Conservation (phyloP, 2,888 invertebrate species). For the Dryobotodes eremita region DNA sequence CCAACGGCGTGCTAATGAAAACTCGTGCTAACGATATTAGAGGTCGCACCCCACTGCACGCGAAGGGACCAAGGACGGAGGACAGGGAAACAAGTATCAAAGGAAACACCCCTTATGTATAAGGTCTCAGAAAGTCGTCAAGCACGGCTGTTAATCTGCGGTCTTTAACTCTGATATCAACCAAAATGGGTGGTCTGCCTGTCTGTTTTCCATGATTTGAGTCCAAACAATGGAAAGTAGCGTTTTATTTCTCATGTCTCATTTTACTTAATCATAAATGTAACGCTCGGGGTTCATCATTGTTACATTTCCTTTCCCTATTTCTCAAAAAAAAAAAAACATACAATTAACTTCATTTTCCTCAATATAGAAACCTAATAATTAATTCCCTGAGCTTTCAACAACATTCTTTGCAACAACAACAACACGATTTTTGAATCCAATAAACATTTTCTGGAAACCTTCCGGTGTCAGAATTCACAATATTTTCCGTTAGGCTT, state of each 20-base stretch:
- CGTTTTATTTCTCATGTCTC: not conserved
- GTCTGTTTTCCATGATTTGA: not conserved
- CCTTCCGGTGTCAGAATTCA: not conserved
- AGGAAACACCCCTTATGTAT: not conserved
- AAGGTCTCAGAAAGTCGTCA: not conserved
- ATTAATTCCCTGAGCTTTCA: not conserved
- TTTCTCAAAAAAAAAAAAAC: not conserved
- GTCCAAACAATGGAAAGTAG: not conserved
- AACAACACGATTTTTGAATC: not conserved
- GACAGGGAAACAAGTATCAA: not conserved
- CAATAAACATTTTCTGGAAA: not conserved
- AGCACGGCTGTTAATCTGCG: not conserved
- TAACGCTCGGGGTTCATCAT: not conserved
- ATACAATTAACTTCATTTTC: not conserved
- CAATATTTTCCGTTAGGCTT: not conserved
- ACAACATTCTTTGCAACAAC: not conserved
- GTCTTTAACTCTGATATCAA: not conserved
- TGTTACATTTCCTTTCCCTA: not conserved
- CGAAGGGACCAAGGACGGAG: not conserved
- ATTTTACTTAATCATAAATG: no score
- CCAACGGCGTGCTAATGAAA: constrained; percentile 81
- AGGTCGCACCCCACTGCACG: constrained; percentile 51
- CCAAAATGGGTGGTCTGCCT: not conserved
- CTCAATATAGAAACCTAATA: not conserved
- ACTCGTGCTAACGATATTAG: constrained; percentile 78